Percentiles rank a stretch among this genome's conserved stretches.
Conservation (phyloP, 2,113 vertebrate species). For the Onychostoma macrolepis region DNA sequence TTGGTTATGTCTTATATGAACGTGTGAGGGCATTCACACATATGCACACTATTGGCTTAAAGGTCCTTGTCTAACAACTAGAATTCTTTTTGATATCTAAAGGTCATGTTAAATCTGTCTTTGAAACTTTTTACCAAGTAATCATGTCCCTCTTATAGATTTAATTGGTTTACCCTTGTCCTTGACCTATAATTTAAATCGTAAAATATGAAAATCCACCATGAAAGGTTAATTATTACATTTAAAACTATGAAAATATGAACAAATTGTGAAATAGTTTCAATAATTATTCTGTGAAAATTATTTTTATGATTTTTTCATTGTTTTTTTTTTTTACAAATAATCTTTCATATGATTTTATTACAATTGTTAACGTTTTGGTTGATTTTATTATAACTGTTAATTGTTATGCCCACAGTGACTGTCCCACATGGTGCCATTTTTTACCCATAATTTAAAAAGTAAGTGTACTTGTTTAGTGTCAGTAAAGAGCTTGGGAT, state of each 20-base stretch:
- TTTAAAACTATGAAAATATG: not conserved
- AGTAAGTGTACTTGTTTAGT: not conserved
- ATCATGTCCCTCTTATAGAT: not conserved
- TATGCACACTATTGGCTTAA: slow-evolving; percentile 1
- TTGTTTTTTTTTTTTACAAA: not conserved
- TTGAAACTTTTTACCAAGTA: not conserved
- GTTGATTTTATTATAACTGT: no score
- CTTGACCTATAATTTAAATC: not conserved
- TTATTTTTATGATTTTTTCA: not conserved
- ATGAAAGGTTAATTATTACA: not conserved
- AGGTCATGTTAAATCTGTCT: not conserved
- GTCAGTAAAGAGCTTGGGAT: not conserved
- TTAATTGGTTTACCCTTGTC: not conserved
- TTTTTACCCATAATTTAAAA: not conserved
- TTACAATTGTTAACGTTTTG: no score
- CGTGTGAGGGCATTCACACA: slow-evolving; percentile 32
- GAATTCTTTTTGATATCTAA: not conserved
- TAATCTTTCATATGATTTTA: not conserved
- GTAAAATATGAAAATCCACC: not conserved
- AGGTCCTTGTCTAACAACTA: not conserved
- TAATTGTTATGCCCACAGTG: not conserved
- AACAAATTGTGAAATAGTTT: not conserved
- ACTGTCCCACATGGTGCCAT: not conserved
- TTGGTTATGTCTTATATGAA: no score
- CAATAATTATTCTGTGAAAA: not conserved